Evolutionary conservation across 1,140 invertebrate genomes (phyloP), one percentile per base, ranked within the genome.

Genomic region (Lepidurus arcticus): DNA sequence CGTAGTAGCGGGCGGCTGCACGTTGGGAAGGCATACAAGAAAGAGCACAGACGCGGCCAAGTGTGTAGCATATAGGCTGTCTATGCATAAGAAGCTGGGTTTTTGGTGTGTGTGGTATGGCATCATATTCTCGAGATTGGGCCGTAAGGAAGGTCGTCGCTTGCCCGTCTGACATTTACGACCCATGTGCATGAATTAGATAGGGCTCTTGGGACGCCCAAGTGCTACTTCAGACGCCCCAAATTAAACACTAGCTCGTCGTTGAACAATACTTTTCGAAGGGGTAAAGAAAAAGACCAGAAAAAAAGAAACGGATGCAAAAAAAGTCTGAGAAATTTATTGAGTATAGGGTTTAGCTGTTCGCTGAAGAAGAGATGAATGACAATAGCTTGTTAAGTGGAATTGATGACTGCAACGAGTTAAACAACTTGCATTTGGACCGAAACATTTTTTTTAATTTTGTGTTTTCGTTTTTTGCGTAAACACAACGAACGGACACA

Each of bases 111-210:
- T 65, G 53, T 21, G 53, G 53, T 65, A 65, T 21, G 53, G 53
- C 53, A 65, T 65, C 53, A 65, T 65, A 65, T 65, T 65, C 53
- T 65, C 53, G 53, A 65, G 53, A 65, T 65, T 65, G 53, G 53
- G 13, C 53, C 53, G 53, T 65, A 65, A 65, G 53, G 53, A 65
- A n/a, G 53, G 53, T 65, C 53, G 53, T 65, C 53, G 53, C 53
- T 65, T 65, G 53, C 53, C 53, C 53, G 16, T 65, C 53, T 65
- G 53, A 65, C 53, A 65, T 65, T 65, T 65, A 65, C 53, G 53
- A 65, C 53, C 53, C 53, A 65, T 65, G 53, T 65, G 53, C 53
- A 65, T 65, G 53, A 65, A 65, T 65, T 65, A 65, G 53, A 65
- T 65, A 65, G 53, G 53, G 53, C 53, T 65, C 53, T 65, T 65